Evolutionary conservation across 2,888 invertebrate genomes (phyloP), one percentile per base, ranked within the genome.

Genomic region (Orthonychiurus folsomi): DNA sequence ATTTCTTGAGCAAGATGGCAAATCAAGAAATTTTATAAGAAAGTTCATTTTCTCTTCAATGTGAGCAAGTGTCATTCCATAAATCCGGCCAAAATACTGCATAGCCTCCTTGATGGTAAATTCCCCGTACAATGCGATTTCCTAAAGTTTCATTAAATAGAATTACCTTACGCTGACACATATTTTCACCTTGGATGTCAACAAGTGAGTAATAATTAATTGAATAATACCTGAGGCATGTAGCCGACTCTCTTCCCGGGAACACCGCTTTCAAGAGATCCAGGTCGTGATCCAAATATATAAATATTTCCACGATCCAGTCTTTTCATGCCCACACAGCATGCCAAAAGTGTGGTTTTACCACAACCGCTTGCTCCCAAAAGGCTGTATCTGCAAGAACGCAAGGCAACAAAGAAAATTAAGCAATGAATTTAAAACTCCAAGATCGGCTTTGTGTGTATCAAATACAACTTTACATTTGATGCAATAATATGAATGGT

Each of bases 1-100:
- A 73, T 86, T 82, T 69, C 93, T 82, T 75, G 87, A 87, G 76
- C 88, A 86, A 72, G 88, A 87, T 52, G 94, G 93, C 75, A 95
- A 80, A 78, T 93, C 91, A 56, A 95, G 83, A 78, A 95, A 93
- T 77, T 91, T 89, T 28, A 93, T 80, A 21, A 94, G 81, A 78
- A 94, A 93, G 74, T 87, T 84, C 70, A 90, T 84, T 72, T 93
- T 82, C 71, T 88, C 87, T 60, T 81, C 79, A 72, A 94, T 91
- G 79, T 91, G 88, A 26, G 82, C 77, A 37, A 87, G 86, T 75
- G 85, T 82, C 93, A 95, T 93, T 71, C 92, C 90, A 78, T 93
- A 93, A 75, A 95, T 90, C 86, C 93, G 89, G 52, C 94, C 94
- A 79, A 95, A 95, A 78, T 93, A 94, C 85, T 89, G 87, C 88